A percentile compares a stretch with the other conserved stretches of the same genome.
Conservation (phyloP, 2,888 invertebrate genomes). For the Cataglyphis rosenhaueri region DNA sequence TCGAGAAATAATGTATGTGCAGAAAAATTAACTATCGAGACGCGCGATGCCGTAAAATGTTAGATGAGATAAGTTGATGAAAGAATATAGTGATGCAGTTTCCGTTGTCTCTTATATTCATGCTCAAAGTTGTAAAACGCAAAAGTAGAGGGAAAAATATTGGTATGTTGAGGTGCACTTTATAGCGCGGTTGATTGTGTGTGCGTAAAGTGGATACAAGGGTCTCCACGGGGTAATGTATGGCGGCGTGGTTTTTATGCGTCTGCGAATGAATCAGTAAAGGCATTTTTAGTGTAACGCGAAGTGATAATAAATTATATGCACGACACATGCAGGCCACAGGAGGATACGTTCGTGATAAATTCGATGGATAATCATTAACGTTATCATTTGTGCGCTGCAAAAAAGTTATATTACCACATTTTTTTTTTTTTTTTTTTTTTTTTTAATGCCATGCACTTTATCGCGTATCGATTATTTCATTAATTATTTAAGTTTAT, state of each 20-base stretch:
- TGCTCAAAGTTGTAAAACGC: slow-evolving; percentile 41
- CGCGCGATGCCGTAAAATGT: slow-evolving; percentile 22
- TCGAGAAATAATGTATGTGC: background rate
- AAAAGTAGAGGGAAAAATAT: slow-evolving; percentile 46
- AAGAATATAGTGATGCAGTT: slow-evolving; percentile 58
- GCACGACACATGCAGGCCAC: slow-evolving; percentile 56
- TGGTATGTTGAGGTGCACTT: slow-evolving; percentile 34
- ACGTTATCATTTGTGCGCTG: slow-evolving; percentile 25
- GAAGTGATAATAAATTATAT: slow-evolving; percentile 74
- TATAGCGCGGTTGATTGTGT: slow-evolving; percentile 57
- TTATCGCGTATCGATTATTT: slow-evolving; percentile 3
- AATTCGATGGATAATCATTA: slow-evolving; percentile 68
- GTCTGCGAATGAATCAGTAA: slow-evolving; percentile 74
- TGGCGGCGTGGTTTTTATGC: slow-evolving; percentile 74
- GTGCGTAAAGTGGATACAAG: slow-evolving; percentile 66
- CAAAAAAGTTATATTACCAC: slow-evolving; percentile 27
- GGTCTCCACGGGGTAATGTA: slow-evolving; percentile 68
- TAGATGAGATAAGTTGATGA: slow-evolving; percentile 34
- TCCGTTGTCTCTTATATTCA: slow-evolving; percentile 51
- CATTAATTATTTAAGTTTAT: slow-evolving; percentile 42
- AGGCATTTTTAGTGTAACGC: slow-evolving; percentile 76
- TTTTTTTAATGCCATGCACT: slow-evolving; percentile 33
- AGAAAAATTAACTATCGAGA: slow-evolving; percentile 27
- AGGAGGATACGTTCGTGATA: slow-evolving; percentile 68
- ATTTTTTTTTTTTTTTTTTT: slow-evolving; percentile 47